Percentiles rank a stretch among this genome's conserved stretches.
phyloP scores from a whole-genome alignment of 2,888 invertebrate species.

The Pachliopta kotzebuea region DNA sequence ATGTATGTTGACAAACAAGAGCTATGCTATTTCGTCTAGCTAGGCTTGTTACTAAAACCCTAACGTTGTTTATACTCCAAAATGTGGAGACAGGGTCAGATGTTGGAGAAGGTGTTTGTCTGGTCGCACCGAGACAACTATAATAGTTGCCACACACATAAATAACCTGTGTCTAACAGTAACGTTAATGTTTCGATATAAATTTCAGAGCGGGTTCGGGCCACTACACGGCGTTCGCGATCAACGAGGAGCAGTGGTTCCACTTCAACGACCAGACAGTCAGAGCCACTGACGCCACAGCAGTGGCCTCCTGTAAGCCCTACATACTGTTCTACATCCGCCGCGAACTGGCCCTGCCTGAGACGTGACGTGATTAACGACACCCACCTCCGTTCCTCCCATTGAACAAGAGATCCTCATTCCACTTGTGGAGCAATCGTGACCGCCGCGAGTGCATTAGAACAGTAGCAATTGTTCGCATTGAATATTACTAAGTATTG shows the following conservation, averaged over 20 bases:
- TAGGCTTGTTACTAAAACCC: no score
- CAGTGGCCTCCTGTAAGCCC: constrained; percentile 89
- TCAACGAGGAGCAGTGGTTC: constrained; percentile 90
- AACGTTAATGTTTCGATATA: no score
- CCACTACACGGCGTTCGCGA: constrained; percentile 92
- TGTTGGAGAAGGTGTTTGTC: not conserved
- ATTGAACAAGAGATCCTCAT: not conserved
- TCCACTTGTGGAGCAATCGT: not conserved
- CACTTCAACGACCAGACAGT: constrained; percentile 93
- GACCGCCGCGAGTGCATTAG: not conserved
- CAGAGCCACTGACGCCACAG: constrained; percentile 82
- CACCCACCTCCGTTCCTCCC: not conserved
- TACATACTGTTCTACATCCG: constrained; percentile 93
- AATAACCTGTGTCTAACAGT: no score
- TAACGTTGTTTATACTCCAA: no score
- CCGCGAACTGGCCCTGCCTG: constrained; percentile 78
- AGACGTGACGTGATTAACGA: constrained; percentile 41
- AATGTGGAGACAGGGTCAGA: not conserved
- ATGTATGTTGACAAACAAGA: no score
- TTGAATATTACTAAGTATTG: not conserved
- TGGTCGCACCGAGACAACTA: not conserved
- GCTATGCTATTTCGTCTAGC: no score
- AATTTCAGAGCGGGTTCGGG: constrained; percentile 87
- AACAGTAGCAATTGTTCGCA: not conserved
- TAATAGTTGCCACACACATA: not conserved